Evolutionary conservation across 2,113 vertebrate genomes (phyloP).

Genomic region (Hippocampus zosterae): DNA sequence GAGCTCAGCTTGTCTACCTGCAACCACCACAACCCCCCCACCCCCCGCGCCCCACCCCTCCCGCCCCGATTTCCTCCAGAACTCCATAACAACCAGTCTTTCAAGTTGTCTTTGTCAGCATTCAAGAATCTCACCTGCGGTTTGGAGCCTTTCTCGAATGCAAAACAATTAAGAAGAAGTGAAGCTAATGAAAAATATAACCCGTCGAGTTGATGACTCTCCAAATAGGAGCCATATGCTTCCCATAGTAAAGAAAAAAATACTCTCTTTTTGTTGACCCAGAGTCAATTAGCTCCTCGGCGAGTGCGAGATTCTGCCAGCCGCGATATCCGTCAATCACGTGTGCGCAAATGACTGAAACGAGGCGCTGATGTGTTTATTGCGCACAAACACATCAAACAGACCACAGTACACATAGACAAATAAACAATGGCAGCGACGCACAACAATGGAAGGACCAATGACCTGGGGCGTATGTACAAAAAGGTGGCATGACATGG

Average conservation of each 20-base stretch:
- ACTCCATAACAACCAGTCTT: conserved; percentile 47
- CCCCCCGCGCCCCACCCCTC: too few relatives aligned
- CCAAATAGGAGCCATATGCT: conserved; percentile 64
- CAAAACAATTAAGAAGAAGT: conserved; percentile 61
- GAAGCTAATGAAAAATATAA: conserved; percentile 66
- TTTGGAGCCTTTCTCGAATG: conserved; percentile 59
- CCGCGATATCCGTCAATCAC: conserved; percentile 18
- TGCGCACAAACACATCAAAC: background rate
- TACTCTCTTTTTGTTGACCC: conserved; percentile 29
- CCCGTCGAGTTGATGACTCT: conserved; percentile 59
- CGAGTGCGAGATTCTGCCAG: background rate
- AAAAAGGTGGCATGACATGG: too few relatives aligned
- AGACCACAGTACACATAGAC: background rate
- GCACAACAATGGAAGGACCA: background rate
- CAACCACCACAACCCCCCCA: background rate
- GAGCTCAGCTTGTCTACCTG: conserved; percentile 39
- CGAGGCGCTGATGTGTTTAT: conserved; percentile 27
- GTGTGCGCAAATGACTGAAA: conserved; percentile 1
- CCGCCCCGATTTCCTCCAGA: background rate
- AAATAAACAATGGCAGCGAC: background rate
- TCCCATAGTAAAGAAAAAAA: conserved; percentile 42
- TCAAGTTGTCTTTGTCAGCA: conserved; percentile 53
- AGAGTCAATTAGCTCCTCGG: conserved; percentile 36
- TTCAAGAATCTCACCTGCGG: conserved; percentile 61
- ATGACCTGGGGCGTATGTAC: too few relatives aligned